Evolutionary conservation across 2,797 vertebrate genomes (phyloP), one percentile per base, ranked within the genome.

Genomic region (Enteromius thamalakanensis): DNA sequence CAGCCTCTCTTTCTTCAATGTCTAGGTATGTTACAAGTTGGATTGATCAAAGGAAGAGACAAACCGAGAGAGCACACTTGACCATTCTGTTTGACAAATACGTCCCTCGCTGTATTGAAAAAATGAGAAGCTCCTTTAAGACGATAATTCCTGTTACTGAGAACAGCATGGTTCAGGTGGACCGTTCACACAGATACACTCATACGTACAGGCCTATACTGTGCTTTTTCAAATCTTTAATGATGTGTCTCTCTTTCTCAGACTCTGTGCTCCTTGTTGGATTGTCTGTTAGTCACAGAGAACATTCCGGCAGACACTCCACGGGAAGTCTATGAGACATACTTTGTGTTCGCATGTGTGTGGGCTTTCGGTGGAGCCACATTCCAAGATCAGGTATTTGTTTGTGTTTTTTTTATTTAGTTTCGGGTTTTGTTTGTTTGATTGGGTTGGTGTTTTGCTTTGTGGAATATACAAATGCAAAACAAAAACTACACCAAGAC

Each of bases 31-130:
- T 96, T 87, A 91, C 94, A 87, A 97, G 96, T 86, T 98, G 96
- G 95, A 95, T 96, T 90, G 96, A 97, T 88, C 93, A 90, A 87
- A 92, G 96, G 79, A 88, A 81, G 68, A 90, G 94, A 11, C 95
- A 97, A 86, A 96, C 95, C 1, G 92, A 97, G 92, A 96, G 94
- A 87, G 94, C 95, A 77, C 96, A 97, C 86, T 93, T 97, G 84
- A 96, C 94, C 9, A 95, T 97, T 88, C 90, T 98, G 51, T 97
- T 96, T 92, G 95, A 96, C 89, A 97, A 97, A 91, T 96, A 97
- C 14, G 71, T 96, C 65, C 94, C 94, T 47, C 89, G 87, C 0
- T 97, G 95, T 89, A 88, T 97, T 11, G 95, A 97, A 76, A 93
- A 96, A 89, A 94, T 96, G 89, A 95, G 92, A 91, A 94, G 87